Base-by-base conservation (phyloP, 2,888 invertebrate genomes). In the Tachina fera region DNA sequence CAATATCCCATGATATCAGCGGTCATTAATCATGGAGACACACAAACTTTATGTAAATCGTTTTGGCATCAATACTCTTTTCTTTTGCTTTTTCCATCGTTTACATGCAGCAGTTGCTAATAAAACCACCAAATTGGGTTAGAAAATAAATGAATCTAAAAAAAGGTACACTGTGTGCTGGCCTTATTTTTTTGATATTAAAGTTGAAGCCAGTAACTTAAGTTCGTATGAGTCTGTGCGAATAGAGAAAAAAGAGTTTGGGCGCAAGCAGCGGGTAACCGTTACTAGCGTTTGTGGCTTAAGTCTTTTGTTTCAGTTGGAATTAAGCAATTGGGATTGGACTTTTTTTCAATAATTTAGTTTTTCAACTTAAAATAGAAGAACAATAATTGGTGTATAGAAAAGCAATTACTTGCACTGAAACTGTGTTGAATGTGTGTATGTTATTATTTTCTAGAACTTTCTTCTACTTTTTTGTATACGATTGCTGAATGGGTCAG, bases 251-350 rank as follows among this genome's bases (percentile, higher is more conserved):
- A n/a, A 16, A n/a, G 11, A 19, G 9, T 53, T 51, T 19, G 31
- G 31, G 31, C 31, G 5, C 11, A 9, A 9, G 53, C 14, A 22
- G 31, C 11, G 16, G 19, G 43, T 19, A 49, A n/a, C n/a, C 2
- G 47, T 16, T 14, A 16, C 31, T 51, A 31, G 39, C 39, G 79
- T 79, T 71, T 71, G 60, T 86, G 71, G 31, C 79, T 86, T 68
- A 83, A 83, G 86, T 85, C 82, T 86, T 82, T 76, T 76, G 82
- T 79, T 85, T 82, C 51, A 5, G 19, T 14, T 8, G n/a, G 3
- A 3, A 41, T 51, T 22, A 6, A 19, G 16, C 56, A 67, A 67
- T 79, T 79, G 68, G 75, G 61, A 67, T 79, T 79, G 68, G 75
- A 79, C 56, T 65, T 49, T 79, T 61, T 79, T 22, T 49, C 10